phyloP scores from a whole-genome alignment of 2,113 vertebrate genomes.

The Pseudopodoces humilis region DNA sequence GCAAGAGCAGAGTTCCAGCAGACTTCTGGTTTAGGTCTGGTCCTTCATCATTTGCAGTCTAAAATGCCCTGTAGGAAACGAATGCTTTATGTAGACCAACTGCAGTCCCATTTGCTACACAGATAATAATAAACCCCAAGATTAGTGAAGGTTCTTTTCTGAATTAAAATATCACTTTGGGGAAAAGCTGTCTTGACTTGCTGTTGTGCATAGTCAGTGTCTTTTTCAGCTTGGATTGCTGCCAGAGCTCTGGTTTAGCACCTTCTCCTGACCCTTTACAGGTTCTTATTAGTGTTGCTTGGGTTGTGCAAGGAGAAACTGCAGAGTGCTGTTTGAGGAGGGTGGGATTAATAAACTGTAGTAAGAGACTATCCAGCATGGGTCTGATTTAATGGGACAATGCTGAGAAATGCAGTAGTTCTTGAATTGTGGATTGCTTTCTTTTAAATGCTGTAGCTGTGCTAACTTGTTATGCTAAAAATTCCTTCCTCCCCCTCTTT shows the following conservation, averaged over 20 bases:
- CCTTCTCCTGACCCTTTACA: background rate
- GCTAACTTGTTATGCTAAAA: background rate
- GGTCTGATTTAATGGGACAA: background rate
- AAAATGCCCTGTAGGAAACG: constrained; percentile 38
- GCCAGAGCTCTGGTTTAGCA: background rate
- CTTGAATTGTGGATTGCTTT: background rate
- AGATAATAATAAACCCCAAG: constrained; percentile 42
- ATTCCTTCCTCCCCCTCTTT: background rate
- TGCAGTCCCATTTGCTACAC: constrained; percentile 49
- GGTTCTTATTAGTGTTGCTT: background rate
- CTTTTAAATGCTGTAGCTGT: background rate
- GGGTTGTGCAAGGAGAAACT: background rate
- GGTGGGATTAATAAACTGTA: background rate
- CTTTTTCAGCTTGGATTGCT: constrained; percentile 31
- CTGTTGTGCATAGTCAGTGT: background rate
- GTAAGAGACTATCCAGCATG: background rate
- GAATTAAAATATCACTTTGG: constrained; percentile 59
- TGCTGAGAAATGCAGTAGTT: background rate
- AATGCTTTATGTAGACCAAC: constrained; percentile 39
- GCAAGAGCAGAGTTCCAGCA: constrained; percentile 26
- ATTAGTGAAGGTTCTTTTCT: constrained; percentile 55
- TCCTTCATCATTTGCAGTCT: constrained; percentile 54
- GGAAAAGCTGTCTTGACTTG: constrained; percentile 21
- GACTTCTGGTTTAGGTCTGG: constrained; percentile 45
- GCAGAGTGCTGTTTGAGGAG: accelerated